phyloP scores from a whole-genome alignment of 1,140 invertebrate genomes.

The Drosophila suzukii region DNA sequence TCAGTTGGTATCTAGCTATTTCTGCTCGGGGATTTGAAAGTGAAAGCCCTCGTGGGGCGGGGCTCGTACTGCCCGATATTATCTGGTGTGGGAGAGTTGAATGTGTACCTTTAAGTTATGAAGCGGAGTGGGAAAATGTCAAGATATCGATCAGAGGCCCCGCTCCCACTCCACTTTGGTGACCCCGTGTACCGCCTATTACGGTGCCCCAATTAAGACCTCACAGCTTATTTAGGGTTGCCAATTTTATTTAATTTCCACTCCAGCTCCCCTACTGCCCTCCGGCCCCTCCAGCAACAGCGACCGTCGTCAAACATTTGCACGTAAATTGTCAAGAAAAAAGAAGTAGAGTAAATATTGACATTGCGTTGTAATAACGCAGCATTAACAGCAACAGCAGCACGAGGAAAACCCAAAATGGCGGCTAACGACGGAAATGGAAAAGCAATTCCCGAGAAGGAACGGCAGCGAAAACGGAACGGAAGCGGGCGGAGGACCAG shows the following conservation, averaged over 20 bases:
- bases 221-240: constrained; percentile 69
- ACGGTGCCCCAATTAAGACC: constrained; percentile 54
- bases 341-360: constrained; percentile 67
- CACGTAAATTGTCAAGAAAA: constrained; percentile 62
- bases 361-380: constrained; percentile 82
- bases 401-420: constrained; percentile 56
- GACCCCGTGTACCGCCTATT: constrained; percentile 22
- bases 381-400: constrained; percentile 63
- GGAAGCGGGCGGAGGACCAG: constrained; percentile 9
- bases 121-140: constrained; percentile 3
- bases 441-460: constrained; percentile 38
- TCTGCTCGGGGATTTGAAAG: constrained; percentile 19
- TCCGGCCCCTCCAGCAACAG: not conserved
- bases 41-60: constrained; percentile 29
- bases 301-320: constrained; percentile 66
- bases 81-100: constrained; percentile 3
- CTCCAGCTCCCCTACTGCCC: not conserved
- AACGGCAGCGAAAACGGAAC: constrained; percentile 6
- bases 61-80: constrained; percentile 3
- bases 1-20: constrained; percentile 23
- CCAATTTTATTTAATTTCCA: constrained; percentile 76
- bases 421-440: constrained; percentile 66
- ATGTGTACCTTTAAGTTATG: constrained; percentile 32
- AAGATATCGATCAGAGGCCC: constrained; percentile 20
- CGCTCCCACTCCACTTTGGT: not conserved